Percentiles rank a stretch among this genome's conserved stretches.
These are phyloP conservation scores for Syritta pipiens DNA, from an alignment of 2,888 invertebrate genomes.

Conservation along the genomic window DNA sequence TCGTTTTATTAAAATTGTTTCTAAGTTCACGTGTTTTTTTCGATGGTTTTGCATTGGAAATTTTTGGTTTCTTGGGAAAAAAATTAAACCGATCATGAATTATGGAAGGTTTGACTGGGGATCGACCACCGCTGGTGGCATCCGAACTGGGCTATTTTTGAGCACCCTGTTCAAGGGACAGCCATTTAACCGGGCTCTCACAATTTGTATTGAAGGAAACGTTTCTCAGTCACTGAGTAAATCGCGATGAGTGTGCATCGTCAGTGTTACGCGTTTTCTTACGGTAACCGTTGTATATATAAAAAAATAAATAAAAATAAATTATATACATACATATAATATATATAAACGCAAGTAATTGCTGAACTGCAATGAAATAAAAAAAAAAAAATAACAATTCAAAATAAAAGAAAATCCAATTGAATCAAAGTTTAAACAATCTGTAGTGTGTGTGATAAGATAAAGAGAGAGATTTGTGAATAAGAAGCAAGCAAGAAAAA, in stretches of 20 bases:
- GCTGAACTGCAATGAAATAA: conserved; percentile 62
- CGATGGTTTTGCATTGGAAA: too few species aligned
- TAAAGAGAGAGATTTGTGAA: conserved; percentile 62
- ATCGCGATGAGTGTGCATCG: conserved; percentile 76
- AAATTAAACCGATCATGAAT: too few species aligned
- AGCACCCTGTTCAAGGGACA: conserved; percentile 51
- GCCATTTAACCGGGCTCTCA: conserved; percentile 61
- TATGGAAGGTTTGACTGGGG: too few species aligned
- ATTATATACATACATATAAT: conserved; percentile 59
- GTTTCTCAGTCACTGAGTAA: conserved; percentile 76
- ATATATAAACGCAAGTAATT: conserved; percentile 71
- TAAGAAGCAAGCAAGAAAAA: conserved; percentile 26
- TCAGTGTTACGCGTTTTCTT: conserved; percentile 73
- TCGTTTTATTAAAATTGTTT: too few species aligned
- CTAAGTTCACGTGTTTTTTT: too few species aligned
- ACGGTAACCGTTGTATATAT: conserved; percentile 72
- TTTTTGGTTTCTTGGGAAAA: too few species aligned
- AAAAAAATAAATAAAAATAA: conserved; percentile 64
- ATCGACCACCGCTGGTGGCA: too few species aligned
- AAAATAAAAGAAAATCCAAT: conserved; percentile 40
- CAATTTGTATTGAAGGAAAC: conserved; percentile 63
- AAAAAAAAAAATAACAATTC: conserved; percentile 54
- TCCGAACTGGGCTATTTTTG: too few species aligned
- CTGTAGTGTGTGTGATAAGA: conserved; percentile 60
- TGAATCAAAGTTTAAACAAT: conserved; percentile 62